These are phyloP conservation scores for Geococcyx californianus DNA, from an alignment of 2,113 vertebrate genomes.

Conservation along the genomic window DNA sequence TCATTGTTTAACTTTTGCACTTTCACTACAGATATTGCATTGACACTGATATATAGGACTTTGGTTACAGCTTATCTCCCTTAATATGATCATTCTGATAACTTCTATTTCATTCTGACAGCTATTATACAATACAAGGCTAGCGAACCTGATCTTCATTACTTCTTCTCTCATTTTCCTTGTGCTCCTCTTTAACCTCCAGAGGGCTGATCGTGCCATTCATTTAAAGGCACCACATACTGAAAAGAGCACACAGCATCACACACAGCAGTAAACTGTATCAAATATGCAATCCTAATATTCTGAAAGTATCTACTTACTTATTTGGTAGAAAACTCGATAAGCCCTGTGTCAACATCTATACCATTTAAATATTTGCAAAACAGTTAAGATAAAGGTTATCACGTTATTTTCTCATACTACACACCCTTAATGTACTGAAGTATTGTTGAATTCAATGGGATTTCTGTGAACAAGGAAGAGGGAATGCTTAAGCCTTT, in stretches of 20 bases:
- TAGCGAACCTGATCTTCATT: slow-evolving; percentile 53
- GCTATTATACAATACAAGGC: slow-evolving; percentile 41
- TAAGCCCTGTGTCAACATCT: not conserved
- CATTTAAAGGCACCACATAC: not conserved
- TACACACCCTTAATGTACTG: fast-evolving
- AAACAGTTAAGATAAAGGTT: not conserved
- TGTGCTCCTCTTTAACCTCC: slow-evolving; percentile 1
- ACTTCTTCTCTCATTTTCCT: slow-evolving; percentile 50
- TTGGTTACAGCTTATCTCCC: slow-evolving; percentile 25
- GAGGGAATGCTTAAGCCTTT: not conserved
- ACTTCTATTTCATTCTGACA: slow-evolving; percentile 59
- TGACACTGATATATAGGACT: slow-evolving; percentile 16
- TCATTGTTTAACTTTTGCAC: slow-evolving; percentile 37
- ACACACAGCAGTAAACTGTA: not conserved
- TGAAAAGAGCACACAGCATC: not conserved
- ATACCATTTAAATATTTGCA: not conserved
- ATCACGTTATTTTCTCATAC: not conserved
- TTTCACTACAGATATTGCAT: slow-evolving; percentile 20
- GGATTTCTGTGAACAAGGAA: not conserved
- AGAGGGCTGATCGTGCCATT: not conserved
- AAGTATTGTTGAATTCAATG: not conserved
- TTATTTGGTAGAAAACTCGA: not conserved
- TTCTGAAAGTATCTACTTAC: not conserved
- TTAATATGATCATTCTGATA: slow-evolving; percentile 53
- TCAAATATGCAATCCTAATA: not conserved